Conservation (phyloP, 1,140 invertebrate species). For the Bombus affinis region DNA sequence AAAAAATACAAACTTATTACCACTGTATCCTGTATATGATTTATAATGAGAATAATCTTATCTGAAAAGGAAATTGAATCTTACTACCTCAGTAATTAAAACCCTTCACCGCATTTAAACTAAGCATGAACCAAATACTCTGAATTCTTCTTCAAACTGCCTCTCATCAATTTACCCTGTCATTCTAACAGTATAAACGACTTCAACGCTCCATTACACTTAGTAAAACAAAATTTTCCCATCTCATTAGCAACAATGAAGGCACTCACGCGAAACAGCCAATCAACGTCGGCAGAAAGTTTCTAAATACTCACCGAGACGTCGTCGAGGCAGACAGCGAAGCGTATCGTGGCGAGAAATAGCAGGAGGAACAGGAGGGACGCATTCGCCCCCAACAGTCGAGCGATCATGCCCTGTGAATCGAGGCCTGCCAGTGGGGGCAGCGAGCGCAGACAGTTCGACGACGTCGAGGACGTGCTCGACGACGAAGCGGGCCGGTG, state of each 20-base stretch:
- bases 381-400: slow-evolving; percentile 10
- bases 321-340: slow-evolving; percentile 12
- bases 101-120: background rate
- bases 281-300: background rate
- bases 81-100: background rate
- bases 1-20: too few relatives aligned
- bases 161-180: background rate
- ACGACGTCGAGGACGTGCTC: slow-evolving; percentile 61
- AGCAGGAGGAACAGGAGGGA: slow-evolving; percentile 48
- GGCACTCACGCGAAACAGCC: background rate
- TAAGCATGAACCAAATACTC: background rate
- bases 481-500: slow-evolving; percentile 57
- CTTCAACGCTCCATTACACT: background rate
- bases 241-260: too few relatives aligned
- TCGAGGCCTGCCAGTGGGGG: slow-evolving; percentile 49
- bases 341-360: slow-evolving; percentile 32
- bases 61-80: too few relatives aligned
- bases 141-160: too few relatives aligned
- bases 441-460: slow-evolving; percentile 58
- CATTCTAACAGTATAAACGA: background rate
- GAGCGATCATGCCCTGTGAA: slow-evolving; percentile 52
- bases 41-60: too few relatives aligned
- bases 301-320: slow-evolving; percentile 43
- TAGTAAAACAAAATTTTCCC: background rate
- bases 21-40: too few relatives aligned